These are phyloP conservation scores for Forbesichthys agassizii DNA, from an alignment of 2,113 vertebrate genomes.

Conservation along the genomic window DNA sequence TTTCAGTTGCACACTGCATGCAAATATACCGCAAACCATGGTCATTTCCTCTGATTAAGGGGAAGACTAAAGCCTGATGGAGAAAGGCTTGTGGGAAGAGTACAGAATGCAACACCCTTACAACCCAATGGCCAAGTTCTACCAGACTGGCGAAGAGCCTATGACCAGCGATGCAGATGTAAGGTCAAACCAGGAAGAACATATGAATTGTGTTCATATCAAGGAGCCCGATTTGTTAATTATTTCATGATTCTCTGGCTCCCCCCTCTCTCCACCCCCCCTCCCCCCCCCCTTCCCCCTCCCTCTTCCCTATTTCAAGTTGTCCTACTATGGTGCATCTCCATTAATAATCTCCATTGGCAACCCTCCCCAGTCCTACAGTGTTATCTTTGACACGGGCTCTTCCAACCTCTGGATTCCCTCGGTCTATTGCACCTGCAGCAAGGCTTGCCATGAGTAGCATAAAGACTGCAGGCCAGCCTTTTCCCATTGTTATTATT, in stretches of 20 bases:
- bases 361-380: slow-evolving; percentile 72
- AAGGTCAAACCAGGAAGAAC: slow-evolving; percentile 44
- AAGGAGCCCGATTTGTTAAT: not conserved
- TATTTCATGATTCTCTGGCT: not conserved
- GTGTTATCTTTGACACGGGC: slow-evolving; percentile 69
- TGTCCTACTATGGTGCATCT: slow-evolving; percentile 72
- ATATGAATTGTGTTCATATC: not conserved
- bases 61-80: slow-evolving; percentile 70
- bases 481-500: not conserved
- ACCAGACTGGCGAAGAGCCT: slow-evolving; percentile 38
- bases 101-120: slow-evolving; percentile 48
- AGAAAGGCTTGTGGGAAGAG: slow-evolving; percentile 69
- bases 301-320: slow-evolving; percentile 28
- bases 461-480: too few relatives aligned
- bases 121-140: slow-evolving; percentile 57
- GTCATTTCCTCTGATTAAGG: slow-evolving; percentile 69
- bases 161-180: slow-evolving; percentile 73
- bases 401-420: slow-evolving; percentile 77
- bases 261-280: not conserved
- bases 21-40: too few relatives aligned
- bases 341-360: slow-evolving; percentile 71
- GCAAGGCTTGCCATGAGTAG: slow-evolving; percentile 67
- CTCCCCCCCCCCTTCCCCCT: not conserved
- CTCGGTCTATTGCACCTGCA: slow-evolving; percentile 59
- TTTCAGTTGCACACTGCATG: too few relatives aligned